A percentile compares a stretch with the other conserved stretches of the same genome.
Evolutionary conservation across 37 sponge, comb jelly and placozoan genomes (phyloP).

Genomic region (Corticium candelabrum): DNA sequence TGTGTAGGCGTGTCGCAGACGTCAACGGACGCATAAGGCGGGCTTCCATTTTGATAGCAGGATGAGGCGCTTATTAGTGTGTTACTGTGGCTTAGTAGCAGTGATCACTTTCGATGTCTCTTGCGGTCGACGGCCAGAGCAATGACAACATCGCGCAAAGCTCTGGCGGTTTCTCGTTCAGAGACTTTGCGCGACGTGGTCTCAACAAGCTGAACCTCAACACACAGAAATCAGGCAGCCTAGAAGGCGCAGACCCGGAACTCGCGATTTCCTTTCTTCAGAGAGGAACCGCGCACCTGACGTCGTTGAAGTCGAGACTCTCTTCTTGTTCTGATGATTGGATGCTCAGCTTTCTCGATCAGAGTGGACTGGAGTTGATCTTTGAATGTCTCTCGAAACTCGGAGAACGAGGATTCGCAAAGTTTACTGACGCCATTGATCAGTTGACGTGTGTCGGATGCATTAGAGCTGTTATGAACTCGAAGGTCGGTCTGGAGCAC

Average conservation of each 20-base stretch:
- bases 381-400: conserved; percentile 66
- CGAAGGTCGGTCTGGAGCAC: conserved; percentile 56
- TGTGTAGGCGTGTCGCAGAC: no score
- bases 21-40: no score
- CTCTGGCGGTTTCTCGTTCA: no score
- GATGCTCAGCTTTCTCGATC: conserved; percentile 74
- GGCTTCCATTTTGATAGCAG: no score
- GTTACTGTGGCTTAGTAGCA: no score
- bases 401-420: conserved; percentile 47
- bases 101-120: no score
- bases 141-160: no score
- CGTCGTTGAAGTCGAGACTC: conserved; percentile 54
- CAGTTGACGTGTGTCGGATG: conserved; percentile 84
- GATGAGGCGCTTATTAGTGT: no score
- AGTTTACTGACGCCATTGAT: conserved; percentile 64
- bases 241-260: conserved; percentile 73
- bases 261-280: conserved; percentile 49
- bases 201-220: no score
- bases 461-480: conserved; percentile 83
- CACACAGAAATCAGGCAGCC: no score
- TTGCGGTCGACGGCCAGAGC: no score
- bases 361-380: conserved; percentile 62
- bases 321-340: conserved; percentile 53
- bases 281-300: conserved; percentile 46
- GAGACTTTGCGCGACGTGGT: no score